Conservation (phyloP, 2,113 vertebrate species). For the Oreochromis niloticus region DNA sequence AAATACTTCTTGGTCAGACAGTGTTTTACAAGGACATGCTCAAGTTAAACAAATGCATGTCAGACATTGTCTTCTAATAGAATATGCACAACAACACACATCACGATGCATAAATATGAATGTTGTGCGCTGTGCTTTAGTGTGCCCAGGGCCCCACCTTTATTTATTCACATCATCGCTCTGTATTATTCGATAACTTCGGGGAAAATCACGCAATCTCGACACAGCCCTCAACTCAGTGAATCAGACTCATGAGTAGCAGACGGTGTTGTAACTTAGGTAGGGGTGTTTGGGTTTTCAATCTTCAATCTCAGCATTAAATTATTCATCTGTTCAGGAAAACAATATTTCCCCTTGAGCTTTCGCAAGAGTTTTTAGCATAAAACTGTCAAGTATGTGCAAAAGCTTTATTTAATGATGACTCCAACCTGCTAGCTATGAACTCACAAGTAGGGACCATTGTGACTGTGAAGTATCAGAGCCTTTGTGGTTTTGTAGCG, state of each 20-base stretch:
- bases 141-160: neutral
- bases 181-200: constrained; percentile 21
- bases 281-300: neutral
- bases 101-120: constrained; percentile 32
- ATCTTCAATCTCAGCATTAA: constrained; percentile 1
- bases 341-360: constrained; percentile 18
- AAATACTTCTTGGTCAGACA: neutral
- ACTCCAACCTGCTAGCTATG: neutral
- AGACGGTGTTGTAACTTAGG: neutral
- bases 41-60: neutral
- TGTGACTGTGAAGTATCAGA: neutral
- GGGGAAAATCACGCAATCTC: neutral
- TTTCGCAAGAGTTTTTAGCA: constrained; percentile 2
- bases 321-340: constrained; percentile 40
- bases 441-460: neutral
- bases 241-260: constrained; percentile 5
- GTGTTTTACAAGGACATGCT: neutral
- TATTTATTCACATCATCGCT: constrained; percentile 28
- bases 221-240: neutral
- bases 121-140: neutral
- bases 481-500: neutral
- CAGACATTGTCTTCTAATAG: neutral
- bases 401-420: neutral
- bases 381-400: neutral
- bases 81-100: neutral